Percentiles rank a stretch among this genome's conserved stretches.
Conservation (phyloP, 92 coral and sea anemone genomes). For the Bergia puertoricense region DNA sequence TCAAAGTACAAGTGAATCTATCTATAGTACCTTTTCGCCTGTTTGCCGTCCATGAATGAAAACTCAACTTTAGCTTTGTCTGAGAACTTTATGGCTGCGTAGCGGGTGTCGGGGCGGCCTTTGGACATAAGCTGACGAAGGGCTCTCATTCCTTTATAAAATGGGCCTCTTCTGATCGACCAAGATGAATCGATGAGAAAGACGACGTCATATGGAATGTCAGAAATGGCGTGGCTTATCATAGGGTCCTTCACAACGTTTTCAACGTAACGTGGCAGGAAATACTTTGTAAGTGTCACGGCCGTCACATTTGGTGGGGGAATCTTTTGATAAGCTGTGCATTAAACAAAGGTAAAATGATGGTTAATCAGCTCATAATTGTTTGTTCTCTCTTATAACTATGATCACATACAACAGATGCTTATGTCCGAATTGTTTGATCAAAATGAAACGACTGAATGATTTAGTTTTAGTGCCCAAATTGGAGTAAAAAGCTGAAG, state of each 20-base stretch:
- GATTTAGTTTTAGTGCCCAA: neutral
- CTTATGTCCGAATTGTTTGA: too few relatives aligned
- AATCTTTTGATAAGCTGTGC: constrained; percentile 25
- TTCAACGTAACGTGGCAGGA: constrained; percentile 48
- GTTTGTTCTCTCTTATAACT: neutral
- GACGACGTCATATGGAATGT: constrained; percentile 51
- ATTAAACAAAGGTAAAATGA: neutral
- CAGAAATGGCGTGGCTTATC: neutral
- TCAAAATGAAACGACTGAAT: neutral
- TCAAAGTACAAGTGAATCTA: neutral
- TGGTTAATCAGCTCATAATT: neutral
- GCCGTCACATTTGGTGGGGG: constrained; percentile 50
- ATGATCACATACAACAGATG: neutral
- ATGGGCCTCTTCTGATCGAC: constrained; percentile 51
- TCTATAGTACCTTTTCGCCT: constrained; percentile 31
- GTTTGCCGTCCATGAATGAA: constrained; percentile 31
- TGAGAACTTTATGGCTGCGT: constrained; percentile 66
- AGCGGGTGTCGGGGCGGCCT: constrained; percentile 44
- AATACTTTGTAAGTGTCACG: constrained; percentile 42
- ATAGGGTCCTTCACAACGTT: neutral
- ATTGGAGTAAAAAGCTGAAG: neutral
- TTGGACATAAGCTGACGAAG: constrained; percentile 44
- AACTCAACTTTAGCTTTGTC: constrained; percentile 51
- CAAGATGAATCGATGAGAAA: constrained; percentile 65
- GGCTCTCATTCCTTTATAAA: constrained; percentile 49